Conservation (phyloP, 2,888 invertebrate species). For the Pyrocoelia pectoralis region DNA sequence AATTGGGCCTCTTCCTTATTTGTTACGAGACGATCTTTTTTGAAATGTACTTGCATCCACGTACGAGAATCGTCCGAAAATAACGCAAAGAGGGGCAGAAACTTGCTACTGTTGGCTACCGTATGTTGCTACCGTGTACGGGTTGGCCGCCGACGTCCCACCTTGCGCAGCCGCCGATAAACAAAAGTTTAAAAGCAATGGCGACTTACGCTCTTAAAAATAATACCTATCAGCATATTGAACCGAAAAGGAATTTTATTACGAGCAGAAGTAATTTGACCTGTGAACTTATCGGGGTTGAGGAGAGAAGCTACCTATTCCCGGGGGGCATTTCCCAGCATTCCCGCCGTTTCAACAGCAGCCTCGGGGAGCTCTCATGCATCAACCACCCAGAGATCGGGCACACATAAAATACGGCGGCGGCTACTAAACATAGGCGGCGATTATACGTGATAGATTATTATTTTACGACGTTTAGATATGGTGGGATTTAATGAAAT, state of each 20-base stretch:
- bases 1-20: background rate
- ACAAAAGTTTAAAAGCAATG: constrained; percentile 24
- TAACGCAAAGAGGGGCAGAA: constrained; percentile 35
- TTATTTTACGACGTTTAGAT: background rate
- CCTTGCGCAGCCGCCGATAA: constrained; percentile 37
- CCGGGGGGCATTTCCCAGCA: constrained; percentile 48
- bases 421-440: constrained; percentile 10
- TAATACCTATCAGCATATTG: background rate
- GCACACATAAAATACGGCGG: constrained; percentile 16
- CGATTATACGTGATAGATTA: background rate
- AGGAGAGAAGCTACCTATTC: constrained; percentile 46
- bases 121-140: constrained; percentile 39
- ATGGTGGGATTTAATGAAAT: constrained; percentile 2
- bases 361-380: constrained; percentile 41
- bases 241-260: constrained; percentile 23
- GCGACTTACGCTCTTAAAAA: constrained; percentile 15
- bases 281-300: constrained; percentile 41
- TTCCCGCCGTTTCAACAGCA: constrained; percentile 41
- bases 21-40: constrained; percentile 12
- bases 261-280: constrained; percentile 43
- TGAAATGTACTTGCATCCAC: constrained; percentile 13
- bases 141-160: constrained; percentile 36
- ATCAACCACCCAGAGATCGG: constrained; percentile 34
- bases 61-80: constrained; percentile 21
- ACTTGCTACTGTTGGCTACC: constrained; percentile 42